Evolutionary conservation across 2,113 vertebrate genomes (phyloP).

Genomic region (Saguinus imperator): DNA sequence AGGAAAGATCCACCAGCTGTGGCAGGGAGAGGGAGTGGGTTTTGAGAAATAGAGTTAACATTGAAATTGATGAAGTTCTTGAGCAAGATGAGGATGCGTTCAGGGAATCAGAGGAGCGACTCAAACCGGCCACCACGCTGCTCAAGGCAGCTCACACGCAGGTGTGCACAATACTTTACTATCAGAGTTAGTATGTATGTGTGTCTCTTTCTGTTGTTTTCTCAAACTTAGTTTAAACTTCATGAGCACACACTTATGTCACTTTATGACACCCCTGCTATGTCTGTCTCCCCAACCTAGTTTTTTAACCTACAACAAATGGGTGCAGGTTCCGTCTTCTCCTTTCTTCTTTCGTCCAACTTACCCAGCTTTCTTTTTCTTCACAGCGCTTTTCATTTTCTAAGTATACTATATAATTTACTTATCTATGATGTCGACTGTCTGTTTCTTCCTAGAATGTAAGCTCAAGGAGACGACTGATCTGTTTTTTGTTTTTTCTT

Average conservation of each 20-base stretch:
- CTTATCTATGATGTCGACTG: neutral
- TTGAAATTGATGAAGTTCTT: neutral
- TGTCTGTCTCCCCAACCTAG: neutral
- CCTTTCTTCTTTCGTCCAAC: neutral
- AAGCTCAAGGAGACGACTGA: neutral
- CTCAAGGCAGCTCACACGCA: accelerated
- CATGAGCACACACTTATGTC: neutral
- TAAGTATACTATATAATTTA: neutral
- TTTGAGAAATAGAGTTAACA: neutral
- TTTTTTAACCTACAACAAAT: neutral
- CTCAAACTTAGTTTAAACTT: conserved; percentile 12
- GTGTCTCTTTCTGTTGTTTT: neutral
- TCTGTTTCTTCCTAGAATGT: neutral
- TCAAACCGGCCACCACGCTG: accelerated
- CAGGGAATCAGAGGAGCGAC: neutral
- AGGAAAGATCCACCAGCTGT: neutral
- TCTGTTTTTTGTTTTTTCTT: neutral
- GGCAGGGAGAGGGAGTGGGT: neutral
- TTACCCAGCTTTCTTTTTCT: neutral
- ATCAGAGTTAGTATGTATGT: neutral
- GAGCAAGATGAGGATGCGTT: neutral
- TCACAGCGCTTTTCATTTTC: neutral
- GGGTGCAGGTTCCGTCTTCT: neutral
- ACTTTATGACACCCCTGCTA: neutral
- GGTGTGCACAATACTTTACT: accelerated